Evolutionary conservation across 2,113 vertebrate species (phyloP), one percentile per base, ranked within the genome.

Genomic region (Pandion haliaetus): DNA sequence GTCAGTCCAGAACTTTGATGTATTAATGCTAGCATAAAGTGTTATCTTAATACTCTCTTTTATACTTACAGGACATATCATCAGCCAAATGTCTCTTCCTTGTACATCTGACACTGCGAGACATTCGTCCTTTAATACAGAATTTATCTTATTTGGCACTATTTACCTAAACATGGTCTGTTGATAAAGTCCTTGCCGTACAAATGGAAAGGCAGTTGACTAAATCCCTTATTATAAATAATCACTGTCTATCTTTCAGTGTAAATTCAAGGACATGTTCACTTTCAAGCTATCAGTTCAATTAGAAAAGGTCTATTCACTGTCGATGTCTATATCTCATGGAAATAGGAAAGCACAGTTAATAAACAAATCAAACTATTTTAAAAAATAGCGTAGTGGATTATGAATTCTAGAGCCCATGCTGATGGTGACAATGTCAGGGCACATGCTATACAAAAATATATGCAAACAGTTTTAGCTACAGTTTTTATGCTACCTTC

Each of bases 261-360:
- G 93, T 92, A 97, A 96, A 97, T 98, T 97, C 98, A 98, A 98
- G 98, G 97, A 85, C 97, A 95, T 40, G 69, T 93, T 97, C 95
- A 87, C 98, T 97, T 98, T 97, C 96, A 90, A 96, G 96, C 95
- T 97, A 97, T 96, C 97, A 91, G 97, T 97, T 97, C 98, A 97
- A 97, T 97, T 98, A 97, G 95, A 96, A 95, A 98, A 97, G 94
- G 96, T 96, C 97, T 97, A 96, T 97, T 98, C 95, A 92, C 95
- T 97, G 96, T 98, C 88, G 55, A 82, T 90, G 95, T 96, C 96
- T 98, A 32, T 94, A 97, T 97, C 95, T 97, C 80, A 38, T 82
- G 90, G 93, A 97, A 96, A 93, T 82, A 95, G 91, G 93, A 91
- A 95, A 86, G 67, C 83, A 63, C 96, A 90, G 95, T 96, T 98